Evolutionary conservation across 2,797 vertebrate species (phyloP), one percentile per base, ranked within the genome.

Genomic region (Hippopotamyrus pictus): DNA sequence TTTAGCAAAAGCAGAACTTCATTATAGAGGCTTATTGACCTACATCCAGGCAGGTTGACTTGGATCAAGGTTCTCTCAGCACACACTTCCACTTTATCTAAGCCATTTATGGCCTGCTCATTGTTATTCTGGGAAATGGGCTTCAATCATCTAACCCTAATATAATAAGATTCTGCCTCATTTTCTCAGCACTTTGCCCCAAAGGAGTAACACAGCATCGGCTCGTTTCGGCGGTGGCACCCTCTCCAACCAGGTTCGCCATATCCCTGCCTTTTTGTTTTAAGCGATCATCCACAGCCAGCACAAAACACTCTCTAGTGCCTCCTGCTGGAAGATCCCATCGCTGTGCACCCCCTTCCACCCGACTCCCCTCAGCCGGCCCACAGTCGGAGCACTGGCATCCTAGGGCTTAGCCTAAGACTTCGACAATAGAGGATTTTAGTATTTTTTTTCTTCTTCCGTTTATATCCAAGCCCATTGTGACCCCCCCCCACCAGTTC

Each of bases 131-230:
- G n/a, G n/a, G n/a, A n/a, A n/a, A n/a, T n/a, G n/a, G n/a, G n/a
- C n/a, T n/a, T n/a, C n/a, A n/a, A 79, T 69, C 29, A 69, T 69
- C 65, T 33, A 69, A 69, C 65, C 73, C 73, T 79, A 79, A 79
- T 79, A 79, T 41, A 79, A 79, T 44, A 37, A 41, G 33, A 44
- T 19, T 79, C 14, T n/a, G 37, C 33, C 73, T 79, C 37, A 79
- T 79, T 44, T 79, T 44, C 73, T 41, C 33, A 44, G 73, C 37
- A 19, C 14, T 79, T 44, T 19, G 73, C 17, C 33, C 37, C 73
- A 79, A 79, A 44, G 37, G 73, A 79, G 37, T 37, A 79, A 79
- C 73, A 44, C 33, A 7, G 73, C 33, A 7, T 44, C 7, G 17
- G 73, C 73, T 79, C 33, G 5, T 79, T n/a, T 79, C 14, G 37